Evolutionary conservation across 2,888 invertebrate species (phyloP), one percentile per base, ranked within the genome.

Genomic region (Alviniconcha strummeri): DNA sequence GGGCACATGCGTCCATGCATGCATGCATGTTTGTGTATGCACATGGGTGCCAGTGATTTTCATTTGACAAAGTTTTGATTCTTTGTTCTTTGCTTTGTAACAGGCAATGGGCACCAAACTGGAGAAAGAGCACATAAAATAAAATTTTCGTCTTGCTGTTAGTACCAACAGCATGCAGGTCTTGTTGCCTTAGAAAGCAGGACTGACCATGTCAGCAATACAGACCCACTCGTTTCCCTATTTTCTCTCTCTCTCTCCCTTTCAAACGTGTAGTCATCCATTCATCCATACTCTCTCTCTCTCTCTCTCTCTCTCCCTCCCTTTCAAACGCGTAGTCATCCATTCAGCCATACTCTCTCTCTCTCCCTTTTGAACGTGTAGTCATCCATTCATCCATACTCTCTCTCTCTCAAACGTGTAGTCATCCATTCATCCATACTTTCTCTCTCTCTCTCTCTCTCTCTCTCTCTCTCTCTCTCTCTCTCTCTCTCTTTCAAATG

Each of bases 21-120:
- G 75, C 36, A 9, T 75, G 75, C 36, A 52, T 75, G 75, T 75
- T 19, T 75, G 75, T 75, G 75, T 75, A 56, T 75, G 75, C 36
- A 36, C 9, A 52, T 52, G 75, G 2, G 75, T 75, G 75, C n/a
- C 17, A 17, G 74, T 74, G 1, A 17, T 1, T 36, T 36, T 36
- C 36, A 36, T 36, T 36, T 36, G 36, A 36, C 36, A 36, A 36
- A 36, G 36, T 36, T 36, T 36, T 36, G 36, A 36, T 36, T 36
- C 36, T 36, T 36, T 36, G 36, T 36, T 36, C 36, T 36, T 36
- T 36, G 36, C 36, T 36, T 36, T 36, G 36, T 36, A 36, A 36
- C 3, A 3, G 36, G 36, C 36, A 36, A 36, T 36, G 36, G 0
- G 36, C 36, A 36, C 36, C 36, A 36, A 36, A 1, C 36, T 36